These are phyloP conservation scores for Microplitis manilae DNA, from an alignment of 2,888 invertebrate species.

Conservation along the genomic window DNA sequence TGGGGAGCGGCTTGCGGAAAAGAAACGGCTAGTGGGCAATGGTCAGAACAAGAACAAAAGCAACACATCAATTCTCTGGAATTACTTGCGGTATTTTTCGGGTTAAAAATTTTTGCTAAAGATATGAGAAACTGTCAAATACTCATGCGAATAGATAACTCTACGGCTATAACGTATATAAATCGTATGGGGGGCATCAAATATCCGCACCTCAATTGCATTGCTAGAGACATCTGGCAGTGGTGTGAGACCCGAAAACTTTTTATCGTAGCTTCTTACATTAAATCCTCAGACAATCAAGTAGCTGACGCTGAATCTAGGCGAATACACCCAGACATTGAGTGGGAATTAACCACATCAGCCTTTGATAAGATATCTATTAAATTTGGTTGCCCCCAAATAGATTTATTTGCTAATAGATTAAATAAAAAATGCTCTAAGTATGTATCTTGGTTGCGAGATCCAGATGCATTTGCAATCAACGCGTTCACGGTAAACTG, in stretches of 20 bases:
- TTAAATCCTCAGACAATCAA: constrained; percentile 42
- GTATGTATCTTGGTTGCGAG: constrained; percentile 44
- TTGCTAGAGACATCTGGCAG: constrained; percentile 41
- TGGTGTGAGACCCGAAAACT: constrained; percentile 45
- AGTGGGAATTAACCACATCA: constrained; percentile 43
- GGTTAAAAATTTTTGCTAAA: constrained; percentile 49
- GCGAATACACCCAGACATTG: constrained; percentile 39
- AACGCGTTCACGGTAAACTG: constrained; percentile 49
- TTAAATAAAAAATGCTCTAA: constrained; percentile 45
- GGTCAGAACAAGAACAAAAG: constrained; percentile 23
- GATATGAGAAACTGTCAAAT: not conserved
- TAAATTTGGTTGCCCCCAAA: constrained; percentile 37
- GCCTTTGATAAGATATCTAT: constrained; percentile 35
- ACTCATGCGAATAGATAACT: constrained; percentile 45
- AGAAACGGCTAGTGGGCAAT: constrained; percentile 18
- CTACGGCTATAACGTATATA: constrained; percentile 50
- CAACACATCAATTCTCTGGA: constrained; percentile 31
- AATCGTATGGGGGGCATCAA: constrained; percentile 50
- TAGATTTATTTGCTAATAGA: constrained; percentile 49
- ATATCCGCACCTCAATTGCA: constrained; percentile 48
- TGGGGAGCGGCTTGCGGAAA: constrained; percentile 34
- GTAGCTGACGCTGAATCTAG: constrained; percentile 44
- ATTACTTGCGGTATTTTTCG: constrained; percentile 18
- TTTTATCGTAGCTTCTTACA: constrained; percentile 46
- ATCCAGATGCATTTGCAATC: constrained; percentile 44